Conservation (phyloP, 2,113 vertebrate species). For the Leiothrix lutea region DNA sequence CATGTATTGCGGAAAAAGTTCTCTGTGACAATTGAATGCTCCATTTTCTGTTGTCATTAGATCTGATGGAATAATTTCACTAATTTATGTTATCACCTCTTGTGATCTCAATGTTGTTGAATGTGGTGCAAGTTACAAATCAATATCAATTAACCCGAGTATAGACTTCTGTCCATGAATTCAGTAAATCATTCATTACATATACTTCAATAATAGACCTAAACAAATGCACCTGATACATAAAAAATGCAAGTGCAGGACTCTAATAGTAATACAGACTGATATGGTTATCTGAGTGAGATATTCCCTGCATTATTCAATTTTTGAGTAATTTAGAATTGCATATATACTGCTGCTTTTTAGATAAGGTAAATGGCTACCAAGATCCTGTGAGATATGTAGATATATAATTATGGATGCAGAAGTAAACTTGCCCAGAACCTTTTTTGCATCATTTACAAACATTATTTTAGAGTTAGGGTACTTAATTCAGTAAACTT, state of each 20-base stretch:
- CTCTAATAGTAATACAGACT: background rate
- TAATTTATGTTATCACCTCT: background rate
- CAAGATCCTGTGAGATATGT: background rate
- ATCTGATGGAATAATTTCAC: conserved; percentile 15
- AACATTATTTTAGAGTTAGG: background rate
- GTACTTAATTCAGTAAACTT: background rate
- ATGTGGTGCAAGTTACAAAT: conserved; percentile 5
- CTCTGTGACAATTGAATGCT: background rate
- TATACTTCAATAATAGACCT: background rate
- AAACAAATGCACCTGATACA: background rate
- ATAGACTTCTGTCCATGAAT: background rate
- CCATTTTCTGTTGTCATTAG: background rate
- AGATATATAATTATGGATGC: background rate
- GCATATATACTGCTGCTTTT: background rate
- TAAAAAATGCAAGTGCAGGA: background rate
- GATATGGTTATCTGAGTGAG: background rate
- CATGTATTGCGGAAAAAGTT: background rate
- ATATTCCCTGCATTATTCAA: background rate
- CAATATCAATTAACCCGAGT: conserved; percentile 40
- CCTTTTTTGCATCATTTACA: background rate
- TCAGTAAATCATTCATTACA: background rate
- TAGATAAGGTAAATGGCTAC: background rate
- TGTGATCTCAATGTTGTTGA: background rate
- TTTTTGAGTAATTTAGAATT: background rate
- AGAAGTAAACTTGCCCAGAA: background rate